phyloP scores from a whole-genome alignment of 2,797 vertebrate genomes.

The Takifugu rubripes region DNA sequence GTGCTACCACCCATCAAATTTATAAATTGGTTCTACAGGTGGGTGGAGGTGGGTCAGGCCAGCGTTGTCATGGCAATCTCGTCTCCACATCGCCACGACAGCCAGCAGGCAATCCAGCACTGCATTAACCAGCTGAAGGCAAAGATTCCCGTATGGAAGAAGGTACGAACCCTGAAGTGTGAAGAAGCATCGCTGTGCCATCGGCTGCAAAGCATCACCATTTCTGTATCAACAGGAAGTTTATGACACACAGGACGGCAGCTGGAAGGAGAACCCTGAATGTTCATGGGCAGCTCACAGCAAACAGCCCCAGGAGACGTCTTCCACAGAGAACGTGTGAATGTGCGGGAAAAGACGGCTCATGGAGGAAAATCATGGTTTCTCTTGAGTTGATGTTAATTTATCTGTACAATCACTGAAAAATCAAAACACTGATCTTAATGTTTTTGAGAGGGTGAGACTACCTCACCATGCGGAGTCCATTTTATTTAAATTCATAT shows the following conservation, averaged over 20 bases:
- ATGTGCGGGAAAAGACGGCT: not conserved
- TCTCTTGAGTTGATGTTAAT: too few relatives aligned
- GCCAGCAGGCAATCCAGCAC: slow-evolving; percentile 82
- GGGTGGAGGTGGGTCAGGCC: slow-evolving; percentile 86
- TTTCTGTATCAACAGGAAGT: slow-evolving; percentile 48
- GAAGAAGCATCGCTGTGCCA: not conserved
- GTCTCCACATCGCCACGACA: slow-evolving; percentile 83
- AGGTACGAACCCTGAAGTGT: slow-evolving; percentile 64
- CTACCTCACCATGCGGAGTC: too few relatives aligned
- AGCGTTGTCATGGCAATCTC: slow-evolving; percentile 88
- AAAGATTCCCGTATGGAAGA: slow-evolving; percentile 90
- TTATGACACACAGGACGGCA: slow-evolving; percentile 32
- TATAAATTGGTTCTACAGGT: slow-evolving; percentile 24
- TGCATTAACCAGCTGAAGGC: slow-evolving; percentile 85
- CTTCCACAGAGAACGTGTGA: not conserved
- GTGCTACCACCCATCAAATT: too few relatives aligned
- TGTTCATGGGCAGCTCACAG: slow-evolving; percentile 40
- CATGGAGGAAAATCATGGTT: not conserved
- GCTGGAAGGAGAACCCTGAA: slow-evolving; percentile 61
- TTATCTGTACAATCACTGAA: not conserved
- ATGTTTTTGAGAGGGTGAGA: not conserved
- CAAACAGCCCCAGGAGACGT: rapidly evolving
- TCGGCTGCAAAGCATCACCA: not conserved
- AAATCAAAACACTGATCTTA: not conserved
- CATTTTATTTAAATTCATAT: too few relatives aligned